Evolutionary conservation across 2,888 invertebrate genomes (phyloP), one percentile per base, ranked within the genome.

Genomic region (Ceriagrion tenellum): DNA sequence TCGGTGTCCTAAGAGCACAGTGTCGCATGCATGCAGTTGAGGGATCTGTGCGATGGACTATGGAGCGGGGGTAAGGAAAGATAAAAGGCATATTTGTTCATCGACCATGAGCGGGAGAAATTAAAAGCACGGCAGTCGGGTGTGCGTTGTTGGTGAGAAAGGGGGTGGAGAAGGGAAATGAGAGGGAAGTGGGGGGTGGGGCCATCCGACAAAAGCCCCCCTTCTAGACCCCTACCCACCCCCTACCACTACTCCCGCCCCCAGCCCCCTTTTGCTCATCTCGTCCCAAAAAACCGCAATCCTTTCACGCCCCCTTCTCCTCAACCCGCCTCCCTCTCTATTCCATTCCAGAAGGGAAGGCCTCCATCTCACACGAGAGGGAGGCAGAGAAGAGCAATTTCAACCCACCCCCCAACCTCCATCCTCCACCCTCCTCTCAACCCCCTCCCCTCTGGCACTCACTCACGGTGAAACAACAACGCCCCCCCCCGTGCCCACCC

Each of bases 381-480:
- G 20, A 20, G 59, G 56, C n/a, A 47, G 59, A 47, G 47, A 47
- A 47, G 47, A 47, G 47, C 47, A 47, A 47, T 47, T 47, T 47
- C 47, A 47, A 47, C 47, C 59, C 59, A 2, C 81, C 81, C 16
- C 16, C 30, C 30, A 47, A n/a, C n/a, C 35, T 16, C 81, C 30
- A 63, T 63, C 63, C 23, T 47, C 47, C 2, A 47, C 47, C 59
- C 59, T 12, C 81, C 81, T 26, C 16, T 16, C 30, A 47, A n/a
- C n/a, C 35, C 30, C 81, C 30, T 16, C 81, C 81, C 30, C 81
- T 13, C 30, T 0, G 35, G 81, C 30, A n/a, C 81, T 81, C 81
- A 81, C 81, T 81, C 81, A 81, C 81, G 81, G 81, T 35, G 35
- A 18, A 35, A 81, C 30, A 81, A 81, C 81, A 81, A 35, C 81